phyloP scores from a whole-genome alignment of 2,888 invertebrate genomes.

The Scaeva pyrastri region DNA sequence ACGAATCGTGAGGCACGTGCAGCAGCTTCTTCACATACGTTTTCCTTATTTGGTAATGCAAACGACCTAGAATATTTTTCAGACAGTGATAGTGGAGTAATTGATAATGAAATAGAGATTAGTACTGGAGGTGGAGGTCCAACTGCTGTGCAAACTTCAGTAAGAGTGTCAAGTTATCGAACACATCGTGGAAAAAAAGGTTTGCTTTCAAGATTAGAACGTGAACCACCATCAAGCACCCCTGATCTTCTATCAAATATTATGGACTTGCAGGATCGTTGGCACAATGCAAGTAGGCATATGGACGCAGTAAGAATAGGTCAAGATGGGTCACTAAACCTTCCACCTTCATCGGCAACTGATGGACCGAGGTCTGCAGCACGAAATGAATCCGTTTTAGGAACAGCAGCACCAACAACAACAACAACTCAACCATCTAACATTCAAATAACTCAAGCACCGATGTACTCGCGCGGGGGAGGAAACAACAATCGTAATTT shows the following conservation, averaged over 20 bases:
- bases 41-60: constrained; percentile 88
- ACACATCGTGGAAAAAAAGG: constrained; percentile 79
- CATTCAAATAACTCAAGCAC: constrained; percentile 84
- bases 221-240: constrained; percentile 77
- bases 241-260: constrained; percentile 89
- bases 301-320: constrained; percentile 85
- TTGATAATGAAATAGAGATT: constrained; percentile 81
- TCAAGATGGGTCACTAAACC: constrained; percentile 86
- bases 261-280: constrained; percentile 88
- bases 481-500: constrained; percentile 83
- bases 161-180: constrained; percentile 80
- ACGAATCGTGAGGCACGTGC: constrained; percentile 75
- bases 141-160: constrained; percentile 82
- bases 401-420: constrained; percentile 5
- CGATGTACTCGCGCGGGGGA: constrained; percentile 87
- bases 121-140: constrained; percentile 83
- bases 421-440: constrained; percentile 34
- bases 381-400: neutral
- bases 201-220: constrained; percentile 76
- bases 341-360: constrained; percentile 78
- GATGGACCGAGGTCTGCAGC: constrained; percentile 5
- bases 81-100: constrained; percentile 84
- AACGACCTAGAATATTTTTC: constrained; percentile 90
- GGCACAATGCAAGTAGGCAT: constrained; percentile 87
- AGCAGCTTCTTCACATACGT: constrained; percentile 82